Percentiles rank a stretch among this genome's conserved stretches.
phyloP scores from a whole-genome alignment of 2,888 invertebrate species.

The Zaprionus bogoriensis region DNA sequence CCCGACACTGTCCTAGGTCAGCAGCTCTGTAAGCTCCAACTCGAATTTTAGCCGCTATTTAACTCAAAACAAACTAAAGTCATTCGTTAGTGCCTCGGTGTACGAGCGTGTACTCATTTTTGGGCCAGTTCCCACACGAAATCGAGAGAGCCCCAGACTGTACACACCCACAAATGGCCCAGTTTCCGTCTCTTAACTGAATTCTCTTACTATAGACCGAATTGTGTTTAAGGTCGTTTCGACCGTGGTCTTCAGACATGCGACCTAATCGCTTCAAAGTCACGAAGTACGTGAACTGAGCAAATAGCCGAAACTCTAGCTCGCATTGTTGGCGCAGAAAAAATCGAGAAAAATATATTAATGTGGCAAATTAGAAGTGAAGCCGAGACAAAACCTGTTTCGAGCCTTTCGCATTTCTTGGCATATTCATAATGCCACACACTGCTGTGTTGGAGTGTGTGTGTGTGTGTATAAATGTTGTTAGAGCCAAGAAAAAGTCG shows the following conservation, averaged over 20 bases:
- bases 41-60: not conserved
- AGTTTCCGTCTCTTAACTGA: not conserved
- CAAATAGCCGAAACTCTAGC: slow-evolving; percentile 12
- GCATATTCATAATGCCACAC: slow-evolving; percentile 20
- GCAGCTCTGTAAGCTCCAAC: not conserved
- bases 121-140: not conserved
- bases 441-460: slow-evolving; percentile 1
- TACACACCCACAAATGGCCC: too few relatives aligned
- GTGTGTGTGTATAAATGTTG: slow-evolving; percentile 12
- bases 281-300: slow-evolving; percentile 3
- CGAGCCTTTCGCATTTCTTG: slow-evolving; percentile 53
- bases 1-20: not conserved
- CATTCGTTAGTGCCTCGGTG: too few relatives aligned
- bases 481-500: slow-evolving; percentile 23
- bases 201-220: not conserved
- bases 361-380: slow-evolving; percentile 18
- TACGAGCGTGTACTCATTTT: not conserved
- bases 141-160: not conserved
- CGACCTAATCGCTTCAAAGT: slow-evolving; percentile 10
- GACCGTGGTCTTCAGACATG: not conserved
- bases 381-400: slow-evolving; percentile 40
- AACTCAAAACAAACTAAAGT: not conserved
- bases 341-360: not conserved
- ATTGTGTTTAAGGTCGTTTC: not conserved
- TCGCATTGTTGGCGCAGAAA: not conserved